Evolutionary conservation across 2,113 vertebrate genomes (phyloP), one percentile per base, ranked within the genome.

Genomic region (Nettapus auritus): DNA sequence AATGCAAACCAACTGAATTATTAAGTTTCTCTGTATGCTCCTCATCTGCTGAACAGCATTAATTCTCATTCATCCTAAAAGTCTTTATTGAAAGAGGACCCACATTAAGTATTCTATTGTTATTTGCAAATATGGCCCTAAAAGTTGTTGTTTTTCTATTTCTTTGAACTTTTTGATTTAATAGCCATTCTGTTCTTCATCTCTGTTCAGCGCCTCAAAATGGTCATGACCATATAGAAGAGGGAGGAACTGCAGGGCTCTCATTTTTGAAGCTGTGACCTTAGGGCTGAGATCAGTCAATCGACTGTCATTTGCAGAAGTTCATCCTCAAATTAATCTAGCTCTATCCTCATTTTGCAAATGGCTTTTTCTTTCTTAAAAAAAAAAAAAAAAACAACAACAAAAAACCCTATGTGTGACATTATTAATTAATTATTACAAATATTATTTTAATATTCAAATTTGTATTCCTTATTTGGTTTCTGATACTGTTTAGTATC

Each of bases 141-240:
- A 73, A 18, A 20, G 19, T 13, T n/a, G 33, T 23, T 29, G 5
- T 0, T 5, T 26, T 48, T 16, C 3, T 0, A 19, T 4, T 15
- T 48, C 67, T 78, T 53, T 26, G 10, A 42, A 11, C 9, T 71
- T 26, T 20, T 68, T 63, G 36, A 40, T 19, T 28, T 44, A 3
- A 29, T 55, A 77, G 36, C 34, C 8, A 42, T 44, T n/a, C 50
- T 56, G 13, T 55, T 67, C 64, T 68, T 52, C 2, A 1, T 25
- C 28, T 68, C 44, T 2, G 15, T 34, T 71, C 75, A 3, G 1
- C 42, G 68, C 67, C 63, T 82, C 64, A 48, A 36, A 36, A 53
- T 28, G 40, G 42, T 50, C 57, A 66, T 2, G 0, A 71, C 31
- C 25, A 8, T 36, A 5, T 1, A 42, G 68, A 69, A 89, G 59